Base-by-base conservation (phyloP, 2,797 vertebrate genomes). In the Diplodus sargus region DNA sequence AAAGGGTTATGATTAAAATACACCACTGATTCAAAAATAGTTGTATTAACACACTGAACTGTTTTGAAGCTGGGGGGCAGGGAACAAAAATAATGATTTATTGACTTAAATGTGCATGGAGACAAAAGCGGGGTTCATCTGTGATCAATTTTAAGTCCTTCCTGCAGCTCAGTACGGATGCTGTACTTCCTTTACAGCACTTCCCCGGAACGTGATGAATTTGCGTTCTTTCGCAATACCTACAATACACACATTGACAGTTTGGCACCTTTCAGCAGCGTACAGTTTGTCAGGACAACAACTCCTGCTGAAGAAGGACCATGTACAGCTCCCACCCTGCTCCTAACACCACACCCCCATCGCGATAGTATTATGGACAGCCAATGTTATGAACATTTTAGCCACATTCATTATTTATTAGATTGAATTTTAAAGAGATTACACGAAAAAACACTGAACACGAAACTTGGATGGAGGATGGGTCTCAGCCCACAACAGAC, bases 281-380 rank as follows among this genome's bases (percentile, higher is more conserved):
- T 15, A 20, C 17, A 45, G 10, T 23, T 57, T 20, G 1, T 69
- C 2, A 42, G 22, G 10, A 42, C 14, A 28, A 11, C 30, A 18
- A 16, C 22, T 67, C 8, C 13, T 58, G 25, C 56, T 59, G 9
- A 15, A 18, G 54, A 22, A 62, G 70, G 23, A 63, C 70, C 59
- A 45, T 0, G 20, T 60, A 73, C 51, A 47, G 70, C 23, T 30
- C 60, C 25, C 0, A 1, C 23, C 8, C 6, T 23, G 11, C 2
- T 9, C 16, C 20, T 7, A 58, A 45, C 3, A 2, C 16, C 30
- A 11, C 10, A 10, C 34, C 8, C 34, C 39, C 39, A 39, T 39
- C 39, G 11, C 10, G 2, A 39, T 39, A 39, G 39, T 39, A 39
- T 39, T 39, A 39, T 39, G 34, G 34, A 39, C 8, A 4, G 34